Evolutionary conservation across 2,797 vertebrate species (phyloP).

Genomic region (Staurois parvus): DNA sequence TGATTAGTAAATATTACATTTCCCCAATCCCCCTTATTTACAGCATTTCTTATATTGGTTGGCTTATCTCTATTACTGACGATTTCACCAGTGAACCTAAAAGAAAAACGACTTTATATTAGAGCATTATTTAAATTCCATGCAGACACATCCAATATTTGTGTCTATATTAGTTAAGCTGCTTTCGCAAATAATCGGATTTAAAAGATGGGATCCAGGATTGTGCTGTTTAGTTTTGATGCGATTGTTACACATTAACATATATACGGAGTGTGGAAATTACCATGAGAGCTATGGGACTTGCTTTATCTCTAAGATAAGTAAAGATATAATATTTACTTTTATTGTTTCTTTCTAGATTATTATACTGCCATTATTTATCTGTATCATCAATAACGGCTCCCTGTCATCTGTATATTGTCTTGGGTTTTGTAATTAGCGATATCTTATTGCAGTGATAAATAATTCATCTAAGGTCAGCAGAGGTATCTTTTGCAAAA

Average conservation of each 20-base stretch:
- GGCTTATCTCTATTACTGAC: background rate
- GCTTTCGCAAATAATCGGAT: conserved; percentile 1
- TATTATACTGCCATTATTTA: background rate
- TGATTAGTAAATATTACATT: background rate
- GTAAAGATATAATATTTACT: background rate
- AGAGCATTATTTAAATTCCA: background rate
- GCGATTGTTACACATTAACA: background rate
- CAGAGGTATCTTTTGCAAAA: background rate
- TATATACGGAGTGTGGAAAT: background rate
- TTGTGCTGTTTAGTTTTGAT: background rate
- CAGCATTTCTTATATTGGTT: background rate
- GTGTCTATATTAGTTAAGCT: background rate
- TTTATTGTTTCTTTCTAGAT: background rate
- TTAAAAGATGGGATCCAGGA: background rate
- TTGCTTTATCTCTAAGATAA: background rate
- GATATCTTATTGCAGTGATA: conserved; percentile 25
- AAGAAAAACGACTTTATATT: background rate
- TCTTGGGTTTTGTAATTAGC: conserved; percentile 30
- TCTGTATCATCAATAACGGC: background rate
- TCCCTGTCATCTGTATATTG: background rate
- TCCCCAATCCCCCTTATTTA: background rate
- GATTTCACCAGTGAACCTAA: background rate
- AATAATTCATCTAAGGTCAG: conserved; percentile 33
- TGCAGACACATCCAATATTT: background rate
- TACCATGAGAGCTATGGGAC: background rate